phyloP scores from a whole-genome alignment of 2,113 vertebrate species.

The Monarcha castaneiventris region DNA sequence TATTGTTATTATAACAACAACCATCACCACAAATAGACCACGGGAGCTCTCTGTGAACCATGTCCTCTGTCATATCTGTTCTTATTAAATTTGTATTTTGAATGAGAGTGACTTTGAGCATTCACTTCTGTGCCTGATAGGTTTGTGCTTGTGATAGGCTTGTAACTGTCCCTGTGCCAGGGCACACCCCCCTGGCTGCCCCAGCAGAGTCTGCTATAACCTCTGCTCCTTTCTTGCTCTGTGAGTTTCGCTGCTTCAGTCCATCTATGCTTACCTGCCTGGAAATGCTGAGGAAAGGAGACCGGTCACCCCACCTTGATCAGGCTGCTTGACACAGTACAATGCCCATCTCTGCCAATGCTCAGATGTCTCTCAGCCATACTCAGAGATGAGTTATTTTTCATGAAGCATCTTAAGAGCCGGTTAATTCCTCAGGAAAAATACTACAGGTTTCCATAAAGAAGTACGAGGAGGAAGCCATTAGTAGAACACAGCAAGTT shows the following conservation, averaged over 20 bases:
- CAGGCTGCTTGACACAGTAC: background rate
- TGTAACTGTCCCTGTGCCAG: background rate
- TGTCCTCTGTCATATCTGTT: background rate
- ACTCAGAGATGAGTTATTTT: background rate
- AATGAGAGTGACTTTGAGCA: background rate
- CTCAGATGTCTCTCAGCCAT: conserved; percentile 10
- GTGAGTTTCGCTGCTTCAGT: background rate
- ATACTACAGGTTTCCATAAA: background rate
- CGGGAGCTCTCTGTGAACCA: background rate
- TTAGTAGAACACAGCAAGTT: background rate
- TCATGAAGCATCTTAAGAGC: background rate
- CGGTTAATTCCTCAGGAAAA: background rate
- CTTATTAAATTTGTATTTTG: background rate
- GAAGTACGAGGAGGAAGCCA: background rate
- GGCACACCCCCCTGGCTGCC: background rate
- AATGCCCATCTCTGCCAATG: background rate
- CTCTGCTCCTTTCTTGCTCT: conserved; percentile 43
- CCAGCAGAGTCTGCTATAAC: background rate
- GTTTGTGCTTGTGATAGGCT: background rate
- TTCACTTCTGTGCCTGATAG: background rate
- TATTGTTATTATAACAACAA: background rate
- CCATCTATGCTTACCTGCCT: background rate
- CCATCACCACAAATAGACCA: background rate
- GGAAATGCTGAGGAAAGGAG: conserved; percentile 8
- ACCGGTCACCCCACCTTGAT: background rate